These are phyloP conservation scores for Trichacis sp. DNA, from an alignment of 2,888 invertebrate species.

Conservation along the genomic window DNA sequence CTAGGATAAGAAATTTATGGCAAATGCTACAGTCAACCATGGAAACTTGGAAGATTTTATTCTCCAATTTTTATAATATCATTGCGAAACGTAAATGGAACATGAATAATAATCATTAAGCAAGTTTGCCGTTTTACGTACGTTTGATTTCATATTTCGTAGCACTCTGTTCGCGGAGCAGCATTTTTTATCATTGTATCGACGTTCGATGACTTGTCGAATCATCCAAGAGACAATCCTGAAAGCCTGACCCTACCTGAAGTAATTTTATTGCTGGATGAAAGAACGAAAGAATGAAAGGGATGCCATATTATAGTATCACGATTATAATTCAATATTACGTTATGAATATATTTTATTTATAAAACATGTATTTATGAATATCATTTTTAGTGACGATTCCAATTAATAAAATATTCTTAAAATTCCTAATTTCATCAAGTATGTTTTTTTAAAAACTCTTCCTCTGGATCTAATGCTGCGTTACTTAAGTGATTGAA, in stretches of 20 bases:
- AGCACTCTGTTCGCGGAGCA: background rate
- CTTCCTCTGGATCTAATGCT: no score
- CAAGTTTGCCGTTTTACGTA: background rate
- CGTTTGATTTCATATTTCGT: slow-evolving; percentile 1
- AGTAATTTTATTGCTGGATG: background rate
- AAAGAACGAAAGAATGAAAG: background rate
- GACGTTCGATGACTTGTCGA: background rate
- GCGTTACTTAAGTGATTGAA: no score
- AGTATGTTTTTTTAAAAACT: no score
- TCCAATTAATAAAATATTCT: background rate
- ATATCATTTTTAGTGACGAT: background rate
- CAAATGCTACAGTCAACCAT: slow-evolving; percentile 5
- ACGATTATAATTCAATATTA: background rate
- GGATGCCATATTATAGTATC: background rate
- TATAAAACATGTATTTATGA: slow-evolving; percentile 1
- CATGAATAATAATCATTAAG: background rate
- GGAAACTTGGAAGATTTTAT: slow-evolving; percentile 7
- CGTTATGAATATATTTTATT: slow-evolving; percentile 1
- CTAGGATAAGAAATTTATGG: background rate
- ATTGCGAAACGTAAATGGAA: background rate
- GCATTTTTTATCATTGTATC: background rate
- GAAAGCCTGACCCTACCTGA: background rate
- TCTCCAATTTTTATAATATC: background rate
- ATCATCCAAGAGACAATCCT: slow-evolving; percentile 1
- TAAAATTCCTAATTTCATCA: background rate